Evolutionary conservation across 2,797 vertebrate species (phyloP), one percentile per base, ranked within the genome.

Genomic region (Odontamblyopus rebecca): DNA sequence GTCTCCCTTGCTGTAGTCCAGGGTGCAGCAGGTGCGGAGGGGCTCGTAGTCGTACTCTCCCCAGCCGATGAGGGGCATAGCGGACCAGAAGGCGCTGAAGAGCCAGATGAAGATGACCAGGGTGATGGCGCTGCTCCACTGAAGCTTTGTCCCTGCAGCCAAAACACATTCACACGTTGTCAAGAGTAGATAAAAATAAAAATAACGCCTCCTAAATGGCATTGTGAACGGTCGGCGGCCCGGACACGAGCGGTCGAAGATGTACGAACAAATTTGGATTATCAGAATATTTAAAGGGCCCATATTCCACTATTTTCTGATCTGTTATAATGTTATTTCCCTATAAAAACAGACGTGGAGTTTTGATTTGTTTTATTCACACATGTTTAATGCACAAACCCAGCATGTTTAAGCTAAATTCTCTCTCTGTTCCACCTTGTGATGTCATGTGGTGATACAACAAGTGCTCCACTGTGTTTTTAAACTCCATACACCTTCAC

Each of bases 31-130:
- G 51, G 96, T 99, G 87, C 96, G 94, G 51, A 99, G 92, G 1
- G 97, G 97, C 76, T 99, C 97, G 0, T 98, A 98, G 85, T 97
- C 94, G 2, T 99, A 99, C 85, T 94, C 91, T 68, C 97, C 98
- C 98, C 97, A 99, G 12, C 98, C 97, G 69, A 98, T 82, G 51
- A 99, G 92, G 61, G 98, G 98, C 95, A 99, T 96, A 61, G 95
- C 86, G 0, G 98, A 85, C 98, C 98, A 98, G 89, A 98, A 98
- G 38, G 93, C 94, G 59, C 94, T 90, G 78, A 97, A 98, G 0
- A 96, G 83, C 98, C 98, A 99, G 4, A 96, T 79, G 23, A 96
- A 96, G 26, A 94, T 2, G 63, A 89, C 85, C 85, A 96, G 92
- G 68, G 90, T 86, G 76, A 95, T 79, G 11, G 94, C 94, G 0